A percentile compares a stretch with the other conserved stretches of the same genome.
Conservation (phyloP, 2,888 invertebrate species). For the Eueremaeus valkanovi region DNA sequence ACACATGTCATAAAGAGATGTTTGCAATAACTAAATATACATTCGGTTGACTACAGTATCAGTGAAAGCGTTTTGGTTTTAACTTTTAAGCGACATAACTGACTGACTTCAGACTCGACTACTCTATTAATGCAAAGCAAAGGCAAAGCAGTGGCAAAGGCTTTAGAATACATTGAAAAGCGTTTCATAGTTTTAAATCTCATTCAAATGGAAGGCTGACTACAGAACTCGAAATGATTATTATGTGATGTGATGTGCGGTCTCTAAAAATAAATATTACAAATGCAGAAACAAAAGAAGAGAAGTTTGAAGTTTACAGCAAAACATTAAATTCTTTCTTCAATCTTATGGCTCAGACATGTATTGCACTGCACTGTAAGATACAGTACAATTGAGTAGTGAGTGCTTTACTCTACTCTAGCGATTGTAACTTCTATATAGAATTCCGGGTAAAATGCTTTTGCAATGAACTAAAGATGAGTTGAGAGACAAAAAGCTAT, state of each 20-base stretch:
- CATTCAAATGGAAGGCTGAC: not conserved
- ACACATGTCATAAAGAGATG: constrained; percentile 6
- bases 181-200: too few relatives aligned
- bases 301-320: not conserved
- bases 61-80: not conserved
- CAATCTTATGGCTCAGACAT: too few relatives aligned
- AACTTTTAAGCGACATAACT: too few relatives aligned
- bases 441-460: too few relatives aligned
- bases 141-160: not conserved
- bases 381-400: not conserved
- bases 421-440: too few relatives aligned
- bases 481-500: constrained; percentile 11
- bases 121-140: not conserved
- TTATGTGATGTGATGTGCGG: constrained; percentile 2
- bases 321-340: not conserved
- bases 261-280: constrained; percentile 13
- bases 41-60: not conserved
- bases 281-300: not conserved
- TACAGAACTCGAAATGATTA: too few relatives aligned
- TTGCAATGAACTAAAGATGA: not conserved
- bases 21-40: not conserved
- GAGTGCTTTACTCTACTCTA: too few relatives aligned
- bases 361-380: not conserved
- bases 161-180: not conserved
- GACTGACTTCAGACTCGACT: not conserved